phyloP scores from a whole-genome alignment of 2,888 invertebrate genomes.

The Pediacus dermestoides region DNA sequence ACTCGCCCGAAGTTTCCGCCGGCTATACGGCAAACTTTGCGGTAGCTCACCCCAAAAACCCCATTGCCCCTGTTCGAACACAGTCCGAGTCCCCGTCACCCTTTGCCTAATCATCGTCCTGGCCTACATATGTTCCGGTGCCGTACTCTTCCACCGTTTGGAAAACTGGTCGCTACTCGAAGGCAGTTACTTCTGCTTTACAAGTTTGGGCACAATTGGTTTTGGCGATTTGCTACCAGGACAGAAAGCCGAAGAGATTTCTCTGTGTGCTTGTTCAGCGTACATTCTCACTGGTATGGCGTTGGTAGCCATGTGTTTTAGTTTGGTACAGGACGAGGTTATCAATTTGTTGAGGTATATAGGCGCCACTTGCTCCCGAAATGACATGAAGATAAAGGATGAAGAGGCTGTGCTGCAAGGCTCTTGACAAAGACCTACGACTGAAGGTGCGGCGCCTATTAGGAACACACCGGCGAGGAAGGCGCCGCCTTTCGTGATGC shows the following conservation, averaged over 20 bases:
- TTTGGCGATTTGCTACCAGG: slow-evolving; percentile 78
- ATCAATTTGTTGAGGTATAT: slow-evolving; percentile 55
- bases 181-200: slow-evolving; percentile 69
- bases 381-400: slow-evolving; percentile 43
- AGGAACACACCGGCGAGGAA: slow-evolving; percentile 46
- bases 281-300: slow-evolving; percentile 84
- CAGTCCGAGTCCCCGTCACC: slow-evolving; percentile 79
- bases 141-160: slow-evolving; percentile 82
- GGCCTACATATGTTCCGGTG: slow-evolving; percentile 84
- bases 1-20: slow-evolving; percentile 46
- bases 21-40: slow-evolving; percentile 55
- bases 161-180: slow-evolving; percentile 91
- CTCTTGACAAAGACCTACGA: slow-evolving; percentile 55
- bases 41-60: slow-evolving; percentile 55
- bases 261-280: slow-evolving; percentile 73
- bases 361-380: slow-evolving; percentile 41
- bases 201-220: slow-evolving; percentile 72
- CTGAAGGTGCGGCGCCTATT: slow-evolving; percentile 51
- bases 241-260: slow-evolving; percentile 59
- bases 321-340: slow-evolving; percentile 77
- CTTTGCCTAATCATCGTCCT: slow-evolving; percentile 82
- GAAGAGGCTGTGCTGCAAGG: slow-evolving; percentile 51
- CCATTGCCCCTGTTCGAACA: slow-evolving; percentile 52
- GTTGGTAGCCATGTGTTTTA: slow-evolving; percentile 83
- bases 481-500: slow-evolving; percentile 42